phyloP scores from a whole-genome alignment of 2,797 vertebrate genomes.

The Thaleichthys pacificus region DNA sequence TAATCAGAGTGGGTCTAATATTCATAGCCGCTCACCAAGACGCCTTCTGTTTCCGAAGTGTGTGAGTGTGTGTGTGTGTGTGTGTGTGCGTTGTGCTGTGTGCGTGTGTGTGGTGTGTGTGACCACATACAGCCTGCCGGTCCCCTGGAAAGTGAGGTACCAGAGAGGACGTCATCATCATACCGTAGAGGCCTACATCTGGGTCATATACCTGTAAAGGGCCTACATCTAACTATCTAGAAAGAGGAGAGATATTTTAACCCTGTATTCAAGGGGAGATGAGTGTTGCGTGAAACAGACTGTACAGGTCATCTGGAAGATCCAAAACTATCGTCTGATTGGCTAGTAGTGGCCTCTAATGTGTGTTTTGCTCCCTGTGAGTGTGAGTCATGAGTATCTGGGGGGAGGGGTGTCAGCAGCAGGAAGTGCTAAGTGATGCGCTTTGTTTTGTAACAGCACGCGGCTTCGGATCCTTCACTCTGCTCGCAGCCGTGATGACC shows the following conservation, averaged over 20 bases:
- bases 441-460: constrained; percentile 52
- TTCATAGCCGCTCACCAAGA: constrained; percentile 40
- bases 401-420: constrained; percentile 31
- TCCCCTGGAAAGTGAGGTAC: too few relatives aligned
- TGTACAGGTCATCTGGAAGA: too few relatives aligned
- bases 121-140: too few relatives aligned
- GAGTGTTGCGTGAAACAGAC: too few relatives aligned
- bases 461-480: constrained; percentile 27
- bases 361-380: constrained; percentile 46
- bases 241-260: too few relatives aligned
- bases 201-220: too few relatives aligned
- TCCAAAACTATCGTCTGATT: neutral
- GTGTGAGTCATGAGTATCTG: constrained; percentile 52
- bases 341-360: constrained; percentile 29
- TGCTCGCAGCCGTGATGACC: constrained; percentile 23
- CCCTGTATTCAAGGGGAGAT: too few relatives aligned
- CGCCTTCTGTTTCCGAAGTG: neutral
- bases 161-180: too few relatives aligned
- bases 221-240: too few relatives aligned
- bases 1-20: constrained; percentile 46
- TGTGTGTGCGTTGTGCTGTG: too few relatives aligned
- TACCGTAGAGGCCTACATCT: too few relatives aligned
- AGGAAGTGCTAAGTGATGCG: constrained; percentile 32
- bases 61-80: neutral
- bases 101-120: neutral